A percentile compares a stretch with the other conserved stretches of the same genome.
Conservation (phyloP, 1,140 invertebrate genomes). For the Polypedilum pembai region DNA sequence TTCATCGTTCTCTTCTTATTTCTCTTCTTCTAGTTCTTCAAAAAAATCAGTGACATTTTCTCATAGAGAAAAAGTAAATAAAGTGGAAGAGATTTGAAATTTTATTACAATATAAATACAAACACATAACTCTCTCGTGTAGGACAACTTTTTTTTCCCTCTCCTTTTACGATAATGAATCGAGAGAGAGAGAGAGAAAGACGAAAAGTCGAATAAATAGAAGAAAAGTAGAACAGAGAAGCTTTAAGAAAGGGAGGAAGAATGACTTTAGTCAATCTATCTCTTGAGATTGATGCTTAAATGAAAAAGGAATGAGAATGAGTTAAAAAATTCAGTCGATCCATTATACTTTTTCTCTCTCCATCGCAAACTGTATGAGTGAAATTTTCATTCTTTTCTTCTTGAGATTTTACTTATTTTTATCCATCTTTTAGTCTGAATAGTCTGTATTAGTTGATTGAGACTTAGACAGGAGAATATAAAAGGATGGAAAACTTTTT, state of each 20-base stretch:
- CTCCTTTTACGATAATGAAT: neutral
- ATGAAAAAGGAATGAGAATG: neutral
- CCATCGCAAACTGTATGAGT: neutral
- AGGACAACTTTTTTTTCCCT: constrained; percentile 2
- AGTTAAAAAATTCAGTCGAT: constrained; percentile 18
- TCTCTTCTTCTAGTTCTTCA: neutral
- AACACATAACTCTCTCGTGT: neutral
- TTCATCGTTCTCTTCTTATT: neutral
- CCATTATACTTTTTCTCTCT: constrained; percentile 11
- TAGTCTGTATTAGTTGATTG: no score
- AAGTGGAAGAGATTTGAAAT: constrained; percentile 27
- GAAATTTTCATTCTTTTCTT: neutral
- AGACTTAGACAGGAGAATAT: no score
- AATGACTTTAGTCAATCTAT: constrained; percentile 18
- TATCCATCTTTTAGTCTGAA: no score
- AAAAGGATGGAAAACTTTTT: no score
- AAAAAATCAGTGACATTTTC: neutral
- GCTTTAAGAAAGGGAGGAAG: neutral
- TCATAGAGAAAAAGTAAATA: constrained; percentile 10
- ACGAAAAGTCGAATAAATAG: neutral
- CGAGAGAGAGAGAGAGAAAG: neutral
- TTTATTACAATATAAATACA: neutral
- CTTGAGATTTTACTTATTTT: neutral
- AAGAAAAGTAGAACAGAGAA: neutral
- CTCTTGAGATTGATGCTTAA: neutral